phyloP scores from a whole-genome alignment of 2,888 invertebrate genomes.

The Drosophila algonquin region DNA sequence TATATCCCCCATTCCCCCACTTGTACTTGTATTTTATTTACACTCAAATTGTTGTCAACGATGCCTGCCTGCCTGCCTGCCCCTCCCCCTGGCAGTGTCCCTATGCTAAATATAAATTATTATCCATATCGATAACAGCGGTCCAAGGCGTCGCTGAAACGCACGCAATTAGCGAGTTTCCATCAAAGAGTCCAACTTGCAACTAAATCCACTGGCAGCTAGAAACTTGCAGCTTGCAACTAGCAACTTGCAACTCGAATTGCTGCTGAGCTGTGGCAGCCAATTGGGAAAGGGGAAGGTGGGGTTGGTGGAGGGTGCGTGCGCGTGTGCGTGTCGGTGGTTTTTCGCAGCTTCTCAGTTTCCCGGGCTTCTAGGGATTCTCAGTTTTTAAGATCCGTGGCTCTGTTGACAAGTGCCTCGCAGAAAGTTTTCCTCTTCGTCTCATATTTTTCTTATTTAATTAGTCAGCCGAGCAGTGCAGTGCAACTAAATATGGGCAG shows the following conservation, averaged over 20 bases:
- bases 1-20: not conserved
- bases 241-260: conserved; percentile 30
- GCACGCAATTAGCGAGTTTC: conserved; percentile 22
- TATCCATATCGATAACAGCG: not conserved
- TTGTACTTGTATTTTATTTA: not conserved
- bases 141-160: not conserved
- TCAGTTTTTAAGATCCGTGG: conserved; percentile 1
- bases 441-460: conserved; percentile 78
- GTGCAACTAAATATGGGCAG: conserved; percentile 57
- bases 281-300: not conserved
- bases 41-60: too few relatives aligned
- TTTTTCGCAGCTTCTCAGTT: conserved; percentile 17
- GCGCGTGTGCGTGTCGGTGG: too few relatives aligned
- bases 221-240: conserved; percentile 35
- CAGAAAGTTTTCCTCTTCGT: conserved; percentile 60
- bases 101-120: too few relatives aligned
- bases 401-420: conserved; percentile 66
- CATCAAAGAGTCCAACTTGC: conserved; percentile 23
- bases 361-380: conserved; percentile 10
- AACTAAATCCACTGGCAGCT: conserved; percentile 33
- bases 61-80: too few relatives aligned
- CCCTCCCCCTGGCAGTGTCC: too few relatives aligned
- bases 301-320: not conserved
- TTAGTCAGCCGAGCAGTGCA: conserved; percentile 57
- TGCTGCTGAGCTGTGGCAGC: conserved; percentile 33